These are phyloP conservation scores for Steinernema scapterisci DNA, from an alignment of 2,888 invertebrate genomes.

Conservation along the genomic window DNA sequence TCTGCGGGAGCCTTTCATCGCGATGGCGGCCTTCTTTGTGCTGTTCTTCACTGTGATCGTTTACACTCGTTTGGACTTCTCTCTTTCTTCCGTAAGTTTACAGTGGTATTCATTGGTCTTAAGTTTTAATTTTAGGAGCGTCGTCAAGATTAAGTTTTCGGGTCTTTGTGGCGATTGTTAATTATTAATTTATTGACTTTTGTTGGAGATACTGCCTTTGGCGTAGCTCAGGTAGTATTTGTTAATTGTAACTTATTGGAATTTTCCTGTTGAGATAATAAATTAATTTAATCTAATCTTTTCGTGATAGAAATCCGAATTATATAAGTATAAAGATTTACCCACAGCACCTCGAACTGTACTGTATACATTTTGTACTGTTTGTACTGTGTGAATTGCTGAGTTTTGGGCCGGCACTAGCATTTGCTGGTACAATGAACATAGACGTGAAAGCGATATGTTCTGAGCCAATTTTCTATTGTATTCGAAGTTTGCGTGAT, in stretches of 20 bases:
- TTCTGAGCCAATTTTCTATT: too few species aligned
- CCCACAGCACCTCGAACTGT: too few species aligned
- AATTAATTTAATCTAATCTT: too few species aligned
- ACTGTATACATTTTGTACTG: too few species aligned
- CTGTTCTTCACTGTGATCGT: conserved; percentile 89
- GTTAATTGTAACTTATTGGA: not conserved
- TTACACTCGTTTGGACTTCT: conserved; percentile 93
- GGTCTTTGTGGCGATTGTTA: not conserved
- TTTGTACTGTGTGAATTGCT: too few species aligned
- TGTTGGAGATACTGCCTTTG: conserved; percentile 6
- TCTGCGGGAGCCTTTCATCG: conserved; percentile 89
- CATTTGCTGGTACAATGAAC: too few species aligned
- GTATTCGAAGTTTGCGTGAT: too few species aligned
- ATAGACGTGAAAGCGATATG: too few species aligned
- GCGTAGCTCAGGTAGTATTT: conserved; percentile 4
- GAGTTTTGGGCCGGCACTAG: too few species aligned
- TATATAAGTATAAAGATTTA: too few species aligned
- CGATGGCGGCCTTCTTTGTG: conserved; percentile 84
- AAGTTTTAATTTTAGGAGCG: not conserved
- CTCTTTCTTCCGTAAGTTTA: conserved; percentile 67
- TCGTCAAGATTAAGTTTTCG: conserved; percentile 1
- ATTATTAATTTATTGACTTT: conserved; percentile 17
- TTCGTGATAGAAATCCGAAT: too few species aligned
- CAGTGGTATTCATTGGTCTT: not conserved
- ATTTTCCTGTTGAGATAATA: too few species aligned